phyloP scores from a whole-genome alignment of 2,888 invertebrate genomes.

The Spisula subtruncata region DNA sequence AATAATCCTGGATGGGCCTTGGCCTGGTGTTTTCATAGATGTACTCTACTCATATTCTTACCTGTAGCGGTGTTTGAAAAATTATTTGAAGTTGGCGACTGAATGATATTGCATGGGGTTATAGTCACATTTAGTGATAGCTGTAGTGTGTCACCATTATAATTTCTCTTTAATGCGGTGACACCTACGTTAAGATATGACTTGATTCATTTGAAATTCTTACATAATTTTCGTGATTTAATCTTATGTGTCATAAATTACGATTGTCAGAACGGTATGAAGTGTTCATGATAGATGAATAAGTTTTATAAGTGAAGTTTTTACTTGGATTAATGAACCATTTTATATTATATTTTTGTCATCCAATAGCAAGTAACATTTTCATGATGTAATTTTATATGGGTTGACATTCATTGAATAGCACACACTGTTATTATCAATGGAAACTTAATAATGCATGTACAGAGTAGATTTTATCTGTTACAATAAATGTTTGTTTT shows the following conservation, averaged over 20 bases:
- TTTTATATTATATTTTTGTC: background rate
- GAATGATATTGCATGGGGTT: no score
- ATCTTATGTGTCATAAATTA: slow-evolving; percentile 4
- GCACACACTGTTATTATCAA: slow-evolving; percentile 30
- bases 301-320: background rate
- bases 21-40: no score
- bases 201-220: background rate
- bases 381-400: background rate
- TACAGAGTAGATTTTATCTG: slow-evolving; percentile 22
- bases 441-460: slow-evolving; percentile 44
- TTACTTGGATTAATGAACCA: slow-evolving; percentile 7
- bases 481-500: background rate
- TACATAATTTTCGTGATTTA: slow-evolving; percentile 5
- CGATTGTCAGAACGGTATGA: background rate
- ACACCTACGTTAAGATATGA: background rate
- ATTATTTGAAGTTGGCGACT: no score
- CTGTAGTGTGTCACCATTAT: no score
- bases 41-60: no score
- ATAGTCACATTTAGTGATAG: no score
- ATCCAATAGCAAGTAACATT: background rate
- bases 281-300: slow-evolving; percentile 8
- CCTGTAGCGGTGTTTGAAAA: no score
- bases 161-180: background rate
- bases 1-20: no score
- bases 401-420: slow-evolving; percentile 30